Evolutionary conservation across 2,888 invertebrate genomes (phyloP), one percentile per base, ranked within the genome.

Genomic region (Thalpophila matura): DNA sequence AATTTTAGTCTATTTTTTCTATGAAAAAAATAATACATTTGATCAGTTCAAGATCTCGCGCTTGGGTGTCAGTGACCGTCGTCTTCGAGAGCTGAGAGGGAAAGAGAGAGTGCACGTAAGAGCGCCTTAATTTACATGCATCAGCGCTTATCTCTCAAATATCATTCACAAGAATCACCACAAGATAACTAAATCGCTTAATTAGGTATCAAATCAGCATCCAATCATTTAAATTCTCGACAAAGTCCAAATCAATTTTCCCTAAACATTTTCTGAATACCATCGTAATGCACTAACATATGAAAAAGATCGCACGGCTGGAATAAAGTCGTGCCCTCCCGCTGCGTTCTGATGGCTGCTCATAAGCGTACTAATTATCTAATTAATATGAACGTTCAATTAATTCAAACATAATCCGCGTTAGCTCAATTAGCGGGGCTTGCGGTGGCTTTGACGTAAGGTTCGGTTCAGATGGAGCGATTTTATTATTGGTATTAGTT

Each of bases 341-440:
- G 79, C 79, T 42, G 77, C 14, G 79, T 26, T 42, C 33, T 46
- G 46, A 58, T 27, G 10, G 60, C 50, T 35, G 47, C 46, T 54
- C 62, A 55, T 62, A 43, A 53, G 59, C 49, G 22, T 49, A 55
- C 59, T 65, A 49, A 76, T 76, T 69, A 53, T 24, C 37, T 63
- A 60, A 62, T 75, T 65, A 75, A 63, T 69, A 43, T 35, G 16
- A 29, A 73, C 45, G 46, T 42, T 57, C 45, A 57, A 76, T 75
- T 69, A 60, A 76, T 73, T 68, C 76, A 62, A 68, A 73, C 69
- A 72, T 72, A 53, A 69, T 55, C 58, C 37, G 38, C 29, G 58
- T 65, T 65, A 42, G 50, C 37, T 60, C 40, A 62, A 76, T 76
- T 75, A 69, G 58, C 55, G 47, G n/a, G 22, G 7, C 59, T 35